Evolutionary conservation across 2,888 invertebrate genomes (phyloP).

Genomic region (Polia nebulosa): DNA sequence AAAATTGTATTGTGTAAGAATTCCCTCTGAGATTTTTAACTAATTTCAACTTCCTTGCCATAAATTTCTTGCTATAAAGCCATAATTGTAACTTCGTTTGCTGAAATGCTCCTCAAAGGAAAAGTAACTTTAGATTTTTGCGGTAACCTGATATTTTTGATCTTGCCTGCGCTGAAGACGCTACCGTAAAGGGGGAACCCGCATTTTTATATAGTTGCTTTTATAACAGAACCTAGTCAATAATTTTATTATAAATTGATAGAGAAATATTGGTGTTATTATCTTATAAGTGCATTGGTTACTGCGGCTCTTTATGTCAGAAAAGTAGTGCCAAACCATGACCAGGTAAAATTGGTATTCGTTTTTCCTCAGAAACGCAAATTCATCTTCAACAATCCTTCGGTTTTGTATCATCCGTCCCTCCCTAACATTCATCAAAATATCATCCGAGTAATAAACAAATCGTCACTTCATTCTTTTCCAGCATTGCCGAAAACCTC

Average conservation of each 20-base stretch:
- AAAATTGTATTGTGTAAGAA: constrained; percentile 63
- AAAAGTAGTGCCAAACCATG: not conserved
- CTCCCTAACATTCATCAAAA: constrained; percentile 7
- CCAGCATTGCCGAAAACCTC: constrained; percentile 45
- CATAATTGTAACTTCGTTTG: constrained; percentile 46
- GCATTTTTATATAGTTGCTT: constrained; percentile 3
- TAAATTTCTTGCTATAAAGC: constrained; percentile 54
- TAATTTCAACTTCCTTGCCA: constrained; percentile 58
- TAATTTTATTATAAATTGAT: too few relatives aligned
- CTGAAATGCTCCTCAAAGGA: constrained; percentile 37
- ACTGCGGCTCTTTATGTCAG: not conserved
- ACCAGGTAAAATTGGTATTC: not conserved
- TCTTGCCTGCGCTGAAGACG: not conserved
- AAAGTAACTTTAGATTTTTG: constrained; percentile 44
- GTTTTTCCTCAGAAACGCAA: not conserved
- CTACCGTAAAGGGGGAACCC: not conserved
- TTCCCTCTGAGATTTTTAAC: constrained; percentile 62
- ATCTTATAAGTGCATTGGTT: too few relatives aligned
- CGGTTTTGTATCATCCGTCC: not conserved
- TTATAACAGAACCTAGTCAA: not conserved
- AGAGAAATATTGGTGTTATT: too few relatives aligned
- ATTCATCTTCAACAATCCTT: constrained; percentile 3
- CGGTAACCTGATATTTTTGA: constrained; percentile 36
- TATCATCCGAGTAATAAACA: constrained; percentile 17
- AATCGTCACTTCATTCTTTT: constrained; percentile 39